These are phyloP conservation scores for Drosophila nigrodunni DNA, from an alignment of 1,140 invertebrate species.

Conservation along the genomic window DNA sequence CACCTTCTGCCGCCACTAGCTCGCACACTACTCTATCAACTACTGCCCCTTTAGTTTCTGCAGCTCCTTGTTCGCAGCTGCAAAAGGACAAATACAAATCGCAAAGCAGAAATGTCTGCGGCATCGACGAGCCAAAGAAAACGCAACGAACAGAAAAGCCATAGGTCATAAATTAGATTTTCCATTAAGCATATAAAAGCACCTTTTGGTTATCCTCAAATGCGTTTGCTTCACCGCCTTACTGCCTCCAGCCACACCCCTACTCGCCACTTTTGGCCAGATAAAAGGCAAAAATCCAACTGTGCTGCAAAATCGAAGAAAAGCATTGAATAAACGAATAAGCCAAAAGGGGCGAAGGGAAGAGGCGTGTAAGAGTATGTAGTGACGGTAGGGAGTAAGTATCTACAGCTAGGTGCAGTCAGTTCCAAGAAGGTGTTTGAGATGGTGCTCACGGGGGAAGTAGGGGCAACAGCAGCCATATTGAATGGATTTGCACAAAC, in stretches of 20 bases:
- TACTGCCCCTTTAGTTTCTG: background rate
- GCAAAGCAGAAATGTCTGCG: slow-evolving; percentile 76
- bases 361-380: background rate
- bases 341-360: slow-evolving; percentile 31
- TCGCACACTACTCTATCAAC: background rate
- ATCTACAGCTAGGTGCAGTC: slow-evolving; percentile 30
- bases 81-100: slow-evolving; percentile 82
- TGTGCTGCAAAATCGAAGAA: slow-evolving; percentile 80
- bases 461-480: slow-evolving; percentile 69
- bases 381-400: slow-evolving; percentile 18
- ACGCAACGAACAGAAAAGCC: slow-evolving; percentile 81
- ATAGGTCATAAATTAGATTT: slow-evolving; percentile 84
- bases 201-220: slow-evolving; percentile 83
- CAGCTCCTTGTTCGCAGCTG: slow-evolving; percentile 40
- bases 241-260: no score
- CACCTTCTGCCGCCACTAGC: background rate
- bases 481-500: slow-evolving; percentile 82
- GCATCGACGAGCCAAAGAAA: slow-evolving; percentile 72
- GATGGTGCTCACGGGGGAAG: slow-evolving; percentile 45
- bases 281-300: slow-evolving; percentile 78
- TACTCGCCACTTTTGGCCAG: background rate
- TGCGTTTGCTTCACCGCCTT: slow-evolving; percentile 53
- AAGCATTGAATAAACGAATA: slow-evolving; percentile 79
- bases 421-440: slow-evolving; percentile 68
- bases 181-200: slow-evolving; percentile 83